Conservation (phyloP, 2,888 invertebrate species). For the Dorcus parallelipipedus region DNA sequence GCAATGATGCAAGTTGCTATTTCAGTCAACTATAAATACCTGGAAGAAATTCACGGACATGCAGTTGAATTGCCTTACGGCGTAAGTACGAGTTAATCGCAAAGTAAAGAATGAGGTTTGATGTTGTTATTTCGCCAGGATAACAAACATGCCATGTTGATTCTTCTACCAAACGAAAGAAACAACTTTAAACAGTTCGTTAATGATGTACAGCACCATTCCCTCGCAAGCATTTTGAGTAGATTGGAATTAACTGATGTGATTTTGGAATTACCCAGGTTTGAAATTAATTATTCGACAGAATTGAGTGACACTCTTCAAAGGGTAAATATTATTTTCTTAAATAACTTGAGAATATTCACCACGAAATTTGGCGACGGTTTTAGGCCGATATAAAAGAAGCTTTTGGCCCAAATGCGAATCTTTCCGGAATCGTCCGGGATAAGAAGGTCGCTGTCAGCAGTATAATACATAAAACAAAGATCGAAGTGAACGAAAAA, state of each 20-base stretch:
- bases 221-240: constrained; percentile 51
- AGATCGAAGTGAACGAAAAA: constrained; percentile 62
- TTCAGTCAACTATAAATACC: too few species aligned
- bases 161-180: constrained; percentile 57
- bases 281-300: constrained; percentile 56
- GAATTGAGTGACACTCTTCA: constrained; percentile 53
- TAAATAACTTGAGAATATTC: background rate
- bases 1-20: constrained; percentile 57
- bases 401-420: constrained; percentile 56
- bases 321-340: constrained; percentile 44
- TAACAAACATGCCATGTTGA: constrained; percentile 59
- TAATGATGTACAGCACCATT: constrained; percentile 56
- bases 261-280: constrained; percentile 58
- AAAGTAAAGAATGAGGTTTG: background rate
- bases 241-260: constrained; percentile 53
- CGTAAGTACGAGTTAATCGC: constrained; percentile 49
- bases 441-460: constrained; percentile 46
- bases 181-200: constrained; percentile 52
- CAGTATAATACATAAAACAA: constrained; percentile 61
- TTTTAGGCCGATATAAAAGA: constrained; percentile 59
- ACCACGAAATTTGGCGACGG: background rate
- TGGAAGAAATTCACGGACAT: constrained; percentile 35
- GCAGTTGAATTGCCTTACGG: constrained; percentile 72
- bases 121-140: constrained; percentile 50
- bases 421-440: constrained; percentile 57